These are phyloP conservation scores for Ceyx cyanopectus DNA, from an alignment of 2,113 vertebrate species.

Conservation along the genomic window DNA sequence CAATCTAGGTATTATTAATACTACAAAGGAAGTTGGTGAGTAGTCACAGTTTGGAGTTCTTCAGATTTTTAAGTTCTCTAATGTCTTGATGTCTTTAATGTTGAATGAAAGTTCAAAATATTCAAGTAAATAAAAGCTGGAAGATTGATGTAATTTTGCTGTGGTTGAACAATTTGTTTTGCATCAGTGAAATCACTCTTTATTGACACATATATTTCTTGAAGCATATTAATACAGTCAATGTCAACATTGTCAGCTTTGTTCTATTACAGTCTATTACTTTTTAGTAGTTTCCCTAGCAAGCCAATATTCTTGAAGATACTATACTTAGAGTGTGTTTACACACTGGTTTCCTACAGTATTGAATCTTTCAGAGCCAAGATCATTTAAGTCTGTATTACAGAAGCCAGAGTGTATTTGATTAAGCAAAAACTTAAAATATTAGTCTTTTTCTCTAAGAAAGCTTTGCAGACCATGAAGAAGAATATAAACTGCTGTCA, in stretches of 20 bases:
- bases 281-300: not conserved
- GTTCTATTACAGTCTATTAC: not conserved
- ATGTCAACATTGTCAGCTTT: not conserved
- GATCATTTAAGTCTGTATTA: not conserved
- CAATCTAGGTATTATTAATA: conserved; percentile 92
- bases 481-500: not conserved
- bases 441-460: not conserved
- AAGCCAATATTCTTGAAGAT: not conserved
- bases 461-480: not conserved
- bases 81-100: not conserved
- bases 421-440: not conserved
- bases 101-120: not conserved
- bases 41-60: not conserved
- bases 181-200: not conserved
- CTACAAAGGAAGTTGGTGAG: conserved; percentile 89
- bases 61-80: not conserved
- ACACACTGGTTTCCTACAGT: not conserved
- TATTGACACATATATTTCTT: not conserved
- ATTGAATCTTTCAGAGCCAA: not conserved
- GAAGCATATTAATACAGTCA: not conserved
- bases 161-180: not conserved
- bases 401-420: not conserved
- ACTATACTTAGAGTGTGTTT: not conserved
- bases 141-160: not conserved
- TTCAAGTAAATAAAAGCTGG: not conserved